Conservation (phyloP, 2,797 vertebrate species). For the Chloroceryle inda region DNA sequence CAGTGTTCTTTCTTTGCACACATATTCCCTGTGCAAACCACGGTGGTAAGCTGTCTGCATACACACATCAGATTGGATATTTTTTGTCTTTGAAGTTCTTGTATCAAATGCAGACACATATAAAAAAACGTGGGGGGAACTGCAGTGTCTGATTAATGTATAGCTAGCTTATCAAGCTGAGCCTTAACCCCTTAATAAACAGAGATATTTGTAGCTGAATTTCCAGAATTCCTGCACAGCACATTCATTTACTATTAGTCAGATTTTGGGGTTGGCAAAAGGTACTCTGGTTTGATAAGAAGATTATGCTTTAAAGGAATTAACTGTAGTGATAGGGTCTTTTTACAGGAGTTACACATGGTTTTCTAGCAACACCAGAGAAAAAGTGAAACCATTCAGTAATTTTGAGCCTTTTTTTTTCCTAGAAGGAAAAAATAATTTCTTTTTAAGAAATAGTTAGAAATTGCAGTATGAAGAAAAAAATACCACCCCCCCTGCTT, state of each 20-base stretch:
- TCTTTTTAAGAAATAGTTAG: not conserved
- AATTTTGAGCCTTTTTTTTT: not conserved
- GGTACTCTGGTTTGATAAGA: not conserved
- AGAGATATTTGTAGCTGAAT: not conserved
- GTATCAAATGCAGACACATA: not conserved
- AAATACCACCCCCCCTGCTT: not conserved
- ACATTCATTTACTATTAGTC: not conserved
- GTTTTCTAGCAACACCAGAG: not conserved
- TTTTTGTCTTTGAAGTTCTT: constrained; percentile 3
- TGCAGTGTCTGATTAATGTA: not conserved
- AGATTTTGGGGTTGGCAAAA: not conserved
- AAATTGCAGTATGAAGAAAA: not conserved
- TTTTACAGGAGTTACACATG: not conserved
- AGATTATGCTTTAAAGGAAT: not conserved
- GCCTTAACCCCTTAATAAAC: not conserved
- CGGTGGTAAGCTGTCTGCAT: not conserved
- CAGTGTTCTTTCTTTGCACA: not conserved
- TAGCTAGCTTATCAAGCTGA: not conserved
- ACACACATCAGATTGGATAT: not conserved
- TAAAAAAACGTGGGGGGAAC: not conserved
- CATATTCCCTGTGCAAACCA: not conserved
- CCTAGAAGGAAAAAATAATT: not conserved
- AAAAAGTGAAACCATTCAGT: not conserved
- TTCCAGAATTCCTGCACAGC: not conserved
- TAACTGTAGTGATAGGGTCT: not conserved